Percentiles rank a stretch among this genome's conserved stretches.
Evolutionary conservation across 23 tunicate genomes (phyloP).

Genomic region (Botrylloides violaceus): DNA sequence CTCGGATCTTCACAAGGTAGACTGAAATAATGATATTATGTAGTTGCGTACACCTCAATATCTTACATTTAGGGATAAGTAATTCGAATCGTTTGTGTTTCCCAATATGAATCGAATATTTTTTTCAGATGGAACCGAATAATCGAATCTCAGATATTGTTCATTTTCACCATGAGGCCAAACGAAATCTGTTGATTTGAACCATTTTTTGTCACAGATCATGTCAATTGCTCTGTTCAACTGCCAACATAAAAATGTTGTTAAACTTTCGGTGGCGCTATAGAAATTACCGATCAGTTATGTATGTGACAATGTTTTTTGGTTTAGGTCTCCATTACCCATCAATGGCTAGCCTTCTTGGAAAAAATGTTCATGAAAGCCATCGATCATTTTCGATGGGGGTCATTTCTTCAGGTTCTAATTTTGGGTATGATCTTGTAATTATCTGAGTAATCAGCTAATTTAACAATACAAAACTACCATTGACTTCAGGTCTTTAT

Average conservation of each 20-base stretch:
- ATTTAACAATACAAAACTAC: not conserved
- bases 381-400: constrained; percentile 67
- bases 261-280: too few species aligned
- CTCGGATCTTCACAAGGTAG: constrained; percentile 65
- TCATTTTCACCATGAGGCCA: not conserved
- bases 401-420: constrained; percentile 59
- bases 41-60: too few species aligned
- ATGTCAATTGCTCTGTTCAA: too few species aligned
- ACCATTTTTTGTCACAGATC: too few species aligned
- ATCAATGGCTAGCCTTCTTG: constrained; percentile 79
- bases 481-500: constrained; percentile 23
- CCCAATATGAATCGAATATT: too few species aligned
- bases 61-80: too few species aligned
- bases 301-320: too few species aligned
- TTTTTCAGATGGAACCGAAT: too few species aligned
- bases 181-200: not conserved
- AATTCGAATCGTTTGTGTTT: too few species aligned
- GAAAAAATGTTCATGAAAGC: constrained; percentile 46
- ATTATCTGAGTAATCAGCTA: not conserved
- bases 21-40: not conserved
- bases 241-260: too few species aligned
- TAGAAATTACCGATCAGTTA: too few species aligned
- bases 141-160: not conserved
- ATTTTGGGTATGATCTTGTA: constrained; percentile 44
- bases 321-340: constrained; percentile 74